Evolutionary conservation across 2,888 invertebrate genomes (phyloP), one percentile per base, ranked within the genome.

Genomic region (Drosophila mettleri): DNA sequence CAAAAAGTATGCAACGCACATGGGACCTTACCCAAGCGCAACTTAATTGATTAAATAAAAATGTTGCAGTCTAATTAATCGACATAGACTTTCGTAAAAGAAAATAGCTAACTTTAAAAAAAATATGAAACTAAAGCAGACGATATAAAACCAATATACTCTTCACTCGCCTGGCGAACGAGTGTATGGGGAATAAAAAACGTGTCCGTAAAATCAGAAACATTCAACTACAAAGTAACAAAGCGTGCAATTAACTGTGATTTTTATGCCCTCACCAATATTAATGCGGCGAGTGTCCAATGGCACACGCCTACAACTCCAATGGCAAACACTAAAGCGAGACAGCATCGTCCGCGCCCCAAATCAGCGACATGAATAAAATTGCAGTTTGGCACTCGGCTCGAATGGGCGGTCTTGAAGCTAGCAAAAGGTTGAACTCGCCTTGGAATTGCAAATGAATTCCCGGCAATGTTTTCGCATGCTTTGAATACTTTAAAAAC

Each of bases 231-330:
- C 88, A 88, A 83, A 68, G 84, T 78, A 68, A 68, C 84, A 78
- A 65, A 75, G 58, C 55, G 59, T 65, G 72, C 80, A 83, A 88
- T 86, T 85, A 85, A 86, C 72, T 78, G 64, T 68, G 84, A 86
- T 81, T 80, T 77, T 86, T 71, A 83, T 79, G 77, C 64, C 39
- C 36, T 54, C 51, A 53, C 69, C 69, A 69, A 73, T 86, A 88
- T 75, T 82, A 79, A 87, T 82, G 70, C 63, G 53, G 59, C 54
- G 43, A 51, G 51, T 54, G 43, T 51, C 69, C 52, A 66, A 65
- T 67, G 67, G 39, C 57, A 65, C 38, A 66, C 66, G 60, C 65
- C 67, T 57, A 69, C 43, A 38, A 39, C 41, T 10, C 33, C 22
- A 12, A 33, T 16, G 4, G n/a, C 41, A 39, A 24, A 12, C 31